Conservation (phyloP, 1,140 invertebrate species). For the Ganaspis sp. region DNA sequence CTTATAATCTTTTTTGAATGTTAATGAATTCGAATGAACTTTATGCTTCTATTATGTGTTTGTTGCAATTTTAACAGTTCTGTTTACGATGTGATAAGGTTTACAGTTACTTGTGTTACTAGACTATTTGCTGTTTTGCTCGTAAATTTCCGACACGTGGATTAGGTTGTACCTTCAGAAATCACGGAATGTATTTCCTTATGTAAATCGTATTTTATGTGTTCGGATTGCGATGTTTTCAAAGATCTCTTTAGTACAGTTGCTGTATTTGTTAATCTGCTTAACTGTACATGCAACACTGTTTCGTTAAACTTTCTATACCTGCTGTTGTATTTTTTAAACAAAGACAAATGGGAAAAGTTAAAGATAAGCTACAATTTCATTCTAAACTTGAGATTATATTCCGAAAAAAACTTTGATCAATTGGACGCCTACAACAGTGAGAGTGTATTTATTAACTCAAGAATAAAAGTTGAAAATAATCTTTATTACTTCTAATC, state of each 20-base stretch:
- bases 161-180: slow-evolving; percentile 15
- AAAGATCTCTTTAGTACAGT: slow-evolving; percentile 2
- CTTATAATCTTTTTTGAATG: no score
- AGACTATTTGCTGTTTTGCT: slow-evolving; percentile 27
- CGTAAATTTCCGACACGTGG: slow-evolving; percentile 26
- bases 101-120: slow-evolving; percentile 22
- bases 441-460: no score
- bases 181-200: slow-evolving; percentile 7
- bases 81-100: slow-evolving; percentile 14
- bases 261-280: slow-evolving; percentile 7
- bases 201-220: neutral
- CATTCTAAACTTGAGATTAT: neutral
- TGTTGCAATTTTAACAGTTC: neutral
- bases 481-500: no score
- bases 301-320: slow-evolving; percentile 11
- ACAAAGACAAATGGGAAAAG: neutral
- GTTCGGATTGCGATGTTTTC: neutral
- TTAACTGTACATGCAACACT: slow-evolving; percentile 4
- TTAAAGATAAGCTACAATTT: neutral
- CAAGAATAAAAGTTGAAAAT: no score
- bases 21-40: no score
- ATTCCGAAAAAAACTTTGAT: neutral
- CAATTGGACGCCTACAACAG: neutral
- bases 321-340: neutral
- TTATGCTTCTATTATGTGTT: neutral